Evolutionary conservation across 2,797 vertebrate species (phyloP).

Genomic region (Rallus crepitans): DNA sequence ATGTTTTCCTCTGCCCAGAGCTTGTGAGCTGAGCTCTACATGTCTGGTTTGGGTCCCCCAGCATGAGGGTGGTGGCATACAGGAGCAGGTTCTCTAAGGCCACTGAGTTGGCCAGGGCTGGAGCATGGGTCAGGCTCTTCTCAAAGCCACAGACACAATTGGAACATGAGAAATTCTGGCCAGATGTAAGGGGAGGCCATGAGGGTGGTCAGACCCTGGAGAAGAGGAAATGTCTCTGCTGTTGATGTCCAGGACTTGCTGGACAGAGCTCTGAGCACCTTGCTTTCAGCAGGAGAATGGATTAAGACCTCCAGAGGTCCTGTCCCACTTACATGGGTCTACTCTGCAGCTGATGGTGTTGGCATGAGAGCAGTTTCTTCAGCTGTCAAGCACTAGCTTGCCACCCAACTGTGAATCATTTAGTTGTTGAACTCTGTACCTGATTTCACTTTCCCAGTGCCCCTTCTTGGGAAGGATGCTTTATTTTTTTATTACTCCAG

Average conservation of each 20-base stretch:
- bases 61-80: background rate
- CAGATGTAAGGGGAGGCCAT: fast-evolving
- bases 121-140: background rate
- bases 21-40: fast-evolving
- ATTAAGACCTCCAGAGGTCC: background rate
- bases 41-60: background rate
- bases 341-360: fast-evolving
- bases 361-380: background rate
- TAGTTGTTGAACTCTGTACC: slow-evolving; percentile 12
- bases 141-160: background rate
- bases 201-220: background rate
- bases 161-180: background rate
- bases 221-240: background rate
- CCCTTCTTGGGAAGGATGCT: background rate
- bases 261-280: background rate
- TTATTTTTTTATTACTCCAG: slow-evolving; percentile 16
- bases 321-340: fast-evolving
- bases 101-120: background rate
- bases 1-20: background rate
- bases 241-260: background rate
- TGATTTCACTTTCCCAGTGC: background rate
- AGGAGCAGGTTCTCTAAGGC: background rate
- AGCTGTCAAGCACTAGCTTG: background rate
- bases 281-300: background rate
- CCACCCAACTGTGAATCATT: background rate